Evolutionary conservation across 1,140 invertebrate species (phyloP), one percentile per base, ranked within the genome.

Genomic region (Drosophila suzukii): DNA sequence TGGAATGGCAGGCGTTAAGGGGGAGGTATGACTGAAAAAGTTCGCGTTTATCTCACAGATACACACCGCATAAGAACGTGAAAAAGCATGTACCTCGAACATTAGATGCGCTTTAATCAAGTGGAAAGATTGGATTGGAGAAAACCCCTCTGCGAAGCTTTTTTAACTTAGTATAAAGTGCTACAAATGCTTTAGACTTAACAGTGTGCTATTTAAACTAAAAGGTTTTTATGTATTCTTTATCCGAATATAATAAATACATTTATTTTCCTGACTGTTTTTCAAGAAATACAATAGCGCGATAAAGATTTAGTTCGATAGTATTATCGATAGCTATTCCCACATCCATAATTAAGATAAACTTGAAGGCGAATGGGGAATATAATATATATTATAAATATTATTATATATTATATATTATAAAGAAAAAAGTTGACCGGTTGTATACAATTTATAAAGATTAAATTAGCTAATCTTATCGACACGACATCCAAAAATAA

Each of bases 1-100:
- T 8, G 63, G 38, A 46, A 20, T n/a, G n/a, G 36, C 46, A 67
- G 30, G 36, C 34, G 20, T 17, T 8, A 20, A 11, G 17, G 7
- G 34, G 38, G 36, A 27, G 27, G 27, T 1, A 27, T 24, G 36
- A 15, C 24, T 41, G 38, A 10, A 85, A 72, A 71, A 50, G 68
- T 71, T 49, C 44, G 71, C 75, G 72, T 82, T 78, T 86, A 82
- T 88, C 83, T 83, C 63, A 70, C 66, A 75, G 65, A 86, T 81
- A 86, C 63, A 75, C 70, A 70, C 51, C 55, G 51, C 24, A 44
- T 44, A 57, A 41, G 36, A 20, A 30, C 27, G 36, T 30, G 30
- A 27, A 36, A 27, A n/a, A 12, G 15, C 10, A 5, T 27, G n/a
- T 20, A 20, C 47, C n/a, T 51, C 61, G 65, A 68, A 47, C 38